Percentiles rank a stretch among this genome's conserved stretches.
Evolutionary conservation across 2,113 vertebrate genomes (phyloP).

Genomic region (Eretmochelys imbricata): DNA sequence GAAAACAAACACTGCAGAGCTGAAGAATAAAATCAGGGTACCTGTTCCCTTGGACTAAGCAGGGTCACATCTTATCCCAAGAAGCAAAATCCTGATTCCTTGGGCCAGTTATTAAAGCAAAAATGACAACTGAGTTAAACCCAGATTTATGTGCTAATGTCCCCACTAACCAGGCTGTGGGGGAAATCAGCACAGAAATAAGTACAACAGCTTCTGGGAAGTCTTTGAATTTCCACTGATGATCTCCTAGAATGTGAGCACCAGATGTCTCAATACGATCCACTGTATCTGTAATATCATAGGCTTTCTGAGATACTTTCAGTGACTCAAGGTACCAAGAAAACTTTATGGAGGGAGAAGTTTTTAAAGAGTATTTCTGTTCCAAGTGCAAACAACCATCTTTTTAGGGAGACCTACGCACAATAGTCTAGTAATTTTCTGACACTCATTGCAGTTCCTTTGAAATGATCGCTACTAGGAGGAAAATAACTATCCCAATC

Average conservation of each 20-base stretch:
- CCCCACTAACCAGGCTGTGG: not conserved
- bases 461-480: not conserved
- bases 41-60: not conserved
- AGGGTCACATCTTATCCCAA: accelerated
- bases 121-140: not conserved
- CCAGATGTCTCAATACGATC: accelerated
- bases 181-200: not conserved
- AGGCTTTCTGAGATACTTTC: accelerated
- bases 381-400: not conserved
- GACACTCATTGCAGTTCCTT: not conserved
- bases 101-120: not conserved
- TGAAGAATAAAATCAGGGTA: not conserved
- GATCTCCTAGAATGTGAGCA: not conserved
- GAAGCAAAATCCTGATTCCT: accelerated
- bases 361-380: not conserved
- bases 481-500: not conserved
- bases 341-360: not conserved
- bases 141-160: not conserved
- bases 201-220: not conserved
- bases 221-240: not conserved
- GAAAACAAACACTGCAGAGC: not conserved
- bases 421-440: not conserved
- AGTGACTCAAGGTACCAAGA: accelerated
- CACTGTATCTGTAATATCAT: accelerated
- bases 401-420: not conserved